These are phyloP conservation scores for Hyposmocoma kahamanoa DNA, from an alignment of 1,140 invertebrate species.

Conservation along the genomic window DNA sequence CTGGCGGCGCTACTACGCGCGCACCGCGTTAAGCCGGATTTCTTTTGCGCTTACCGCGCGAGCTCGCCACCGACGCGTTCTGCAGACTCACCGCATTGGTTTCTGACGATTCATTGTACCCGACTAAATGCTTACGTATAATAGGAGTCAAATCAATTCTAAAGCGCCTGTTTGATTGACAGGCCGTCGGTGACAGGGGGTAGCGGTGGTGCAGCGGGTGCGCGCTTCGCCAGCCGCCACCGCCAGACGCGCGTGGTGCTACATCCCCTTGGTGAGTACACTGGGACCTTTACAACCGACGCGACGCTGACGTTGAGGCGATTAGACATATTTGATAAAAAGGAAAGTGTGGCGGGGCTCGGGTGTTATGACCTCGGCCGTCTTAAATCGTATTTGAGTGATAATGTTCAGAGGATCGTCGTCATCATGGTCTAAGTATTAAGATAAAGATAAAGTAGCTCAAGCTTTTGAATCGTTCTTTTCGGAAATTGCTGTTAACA, in stretches of 20 bases:
- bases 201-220: slow-evolving; percentile 4
- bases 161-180: background rate
- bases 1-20: slow-evolving; percentile 31
- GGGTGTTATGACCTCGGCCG: too few species aligned
- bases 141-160: background rate
- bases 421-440: too few species aligned
- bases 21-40: slow-evolving; percentile 43
- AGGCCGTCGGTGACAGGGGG: slow-evolving; percentile 1
- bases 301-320: too few species aligned
- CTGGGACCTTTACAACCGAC: too few species aligned
- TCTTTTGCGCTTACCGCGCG: slow-evolving; percentile 43
- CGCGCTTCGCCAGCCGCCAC: background rate
- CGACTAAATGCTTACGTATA: background rate
- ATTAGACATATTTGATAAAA: too few species aligned
- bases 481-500: too few species aligned
- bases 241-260: background rate
- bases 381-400: too few species aligned
- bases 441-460: too few species aligned
- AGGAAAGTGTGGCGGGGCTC: too few species aligned
- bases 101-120: background rate
- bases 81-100: background rate
- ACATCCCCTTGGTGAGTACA: too few species aligned
- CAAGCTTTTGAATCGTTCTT: too few species aligned
- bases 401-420: too few species aligned
- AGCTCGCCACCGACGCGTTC: slow-evolving; percentile 2